Conservation (phyloP, 2,113 vertebrate genomes). For the Echinops telfairi region DNA sequence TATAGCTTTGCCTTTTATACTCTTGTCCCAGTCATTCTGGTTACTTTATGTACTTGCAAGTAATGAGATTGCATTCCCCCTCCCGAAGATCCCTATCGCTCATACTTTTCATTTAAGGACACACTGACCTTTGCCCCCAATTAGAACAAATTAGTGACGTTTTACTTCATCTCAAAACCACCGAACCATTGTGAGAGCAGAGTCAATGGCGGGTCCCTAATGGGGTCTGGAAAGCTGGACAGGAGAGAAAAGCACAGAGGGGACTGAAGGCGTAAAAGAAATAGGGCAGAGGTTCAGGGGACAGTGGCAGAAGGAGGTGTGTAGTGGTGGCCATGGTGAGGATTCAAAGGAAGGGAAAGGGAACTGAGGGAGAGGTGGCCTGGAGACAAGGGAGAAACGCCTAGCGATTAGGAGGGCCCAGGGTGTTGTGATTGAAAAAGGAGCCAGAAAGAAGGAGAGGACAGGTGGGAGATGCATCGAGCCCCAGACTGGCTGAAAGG, state of each 20-base stretch:
- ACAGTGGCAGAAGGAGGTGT: background rate
- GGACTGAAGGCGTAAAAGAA: conserved; percentile 51
- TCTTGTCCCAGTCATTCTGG: conserved; percentile 65
- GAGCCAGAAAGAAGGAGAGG: conserved; percentile 14
- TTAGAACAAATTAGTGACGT: conserved; percentile 81
- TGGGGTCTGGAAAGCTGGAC: conserved; percentile 67
- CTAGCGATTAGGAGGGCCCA: background rate
- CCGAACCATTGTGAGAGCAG: conserved; percentile 66
- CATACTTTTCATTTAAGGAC: conserved; percentile 76
- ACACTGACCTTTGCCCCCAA: conserved; percentile 76
- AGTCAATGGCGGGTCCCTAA: conserved; percentile 53
- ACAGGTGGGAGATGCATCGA: conserved; percentile 56
- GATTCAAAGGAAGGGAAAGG: conserved; percentile 65
- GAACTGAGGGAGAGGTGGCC: conserved; percentile 42
- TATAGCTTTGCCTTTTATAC: conserved; percentile 75
- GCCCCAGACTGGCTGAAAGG: background rate
- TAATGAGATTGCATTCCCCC: conserved; percentile 69
- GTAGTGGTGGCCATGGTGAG: background rate
- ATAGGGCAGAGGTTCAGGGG: background rate
- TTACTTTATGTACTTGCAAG: conserved; percentile 78
- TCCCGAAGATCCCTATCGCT: conserved; percentile 65
- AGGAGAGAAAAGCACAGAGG: conserved; percentile 63
- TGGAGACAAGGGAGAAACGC: conserved; percentile 51
- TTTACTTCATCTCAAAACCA: conserved; percentile 79
- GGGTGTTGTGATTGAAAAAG: conserved; percentile 18